Base-by-base conservation (phyloP, 2,888 invertebrate genomes). In the Aplocera efformata region DNA sequence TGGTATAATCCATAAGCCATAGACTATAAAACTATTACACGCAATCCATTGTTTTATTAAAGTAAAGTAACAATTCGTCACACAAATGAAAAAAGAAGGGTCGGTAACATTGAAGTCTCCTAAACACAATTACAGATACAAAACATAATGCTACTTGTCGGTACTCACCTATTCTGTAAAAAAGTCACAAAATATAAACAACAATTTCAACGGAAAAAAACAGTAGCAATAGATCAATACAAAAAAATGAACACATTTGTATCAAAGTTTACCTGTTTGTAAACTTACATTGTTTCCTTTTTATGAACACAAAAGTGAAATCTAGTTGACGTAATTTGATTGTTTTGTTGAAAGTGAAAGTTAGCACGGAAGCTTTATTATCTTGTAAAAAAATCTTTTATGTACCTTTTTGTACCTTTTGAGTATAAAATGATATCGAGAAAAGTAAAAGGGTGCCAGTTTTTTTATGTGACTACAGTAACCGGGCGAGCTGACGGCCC, bases 291-390 rank as follows among this genome's bases (percentile, higher is more conserved):
- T 52, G 54, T 48, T 55, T 45, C 54, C 50, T 60, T 71, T 74
- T 76, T 77, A 74, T 61, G 56, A 56, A 59, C 53, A 62, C 56
- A 38, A 63, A 75, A 79, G 77, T 74, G 75, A 79, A 77, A 77
- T 53, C 56, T 50, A 55, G 49, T 60, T 48, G 50, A 60, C 49
- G 55, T 46, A 51, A 57, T 63, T 58, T 54, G 46, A 42, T 46
- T 53, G 73, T 75, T 75, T 79, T 81, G 70, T 80, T 59, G 58
- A 79, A 83, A 84, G 78, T 74, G 81, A 84, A 82, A 83, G 75
- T 61, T 46, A 9, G 29, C 33, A 41, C 40, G 42, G 46, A 24
- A 40, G 32, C 47, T 60, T 61, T 57, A 58, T 55, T 43, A 33
- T 48, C 48, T 52, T 55, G 56, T 58, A 50, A 48, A 56, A 48